These are phyloP conservation scores for Temnothorax rugatulus DNA, from an alignment of 2,888 invertebrate genomes.

Conservation along the genomic window DNA sequence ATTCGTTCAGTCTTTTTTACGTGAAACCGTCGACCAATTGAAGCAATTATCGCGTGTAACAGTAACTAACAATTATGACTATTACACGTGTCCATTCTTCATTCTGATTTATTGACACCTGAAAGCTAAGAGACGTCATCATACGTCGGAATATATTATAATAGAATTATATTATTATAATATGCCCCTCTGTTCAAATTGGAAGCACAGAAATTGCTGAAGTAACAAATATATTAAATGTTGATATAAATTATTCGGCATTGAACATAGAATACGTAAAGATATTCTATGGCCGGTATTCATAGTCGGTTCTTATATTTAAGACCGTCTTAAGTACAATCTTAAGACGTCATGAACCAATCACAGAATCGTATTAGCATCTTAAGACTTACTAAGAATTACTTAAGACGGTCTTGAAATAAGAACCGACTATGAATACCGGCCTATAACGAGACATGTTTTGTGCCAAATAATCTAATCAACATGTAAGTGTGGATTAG, in stretches of 20 bases:
- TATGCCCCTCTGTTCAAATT: slow-evolving; percentile 50
- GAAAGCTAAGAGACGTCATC: slow-evolving; percentile 61
- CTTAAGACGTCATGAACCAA: too few species aligned
- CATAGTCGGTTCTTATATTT: too few species aligned
- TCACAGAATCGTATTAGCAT: too few species aligned
- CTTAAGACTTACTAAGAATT: too few species aligned
- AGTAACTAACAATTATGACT: slow-evolving; percentile 62
- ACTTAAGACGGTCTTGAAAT: too few species aligned
- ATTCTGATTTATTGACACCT: slow-evolving; percentile 64
- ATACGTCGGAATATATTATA: slow-evolving; percentile 53
- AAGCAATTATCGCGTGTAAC: slow-evolving; percentile 65
- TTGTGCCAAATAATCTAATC: slow-evolving; percentile 19
- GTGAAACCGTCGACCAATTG: slow-evolving; percentile 63
- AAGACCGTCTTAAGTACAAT: too few species aligned
- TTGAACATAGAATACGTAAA: neutral
- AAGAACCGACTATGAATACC: too few species aligned
- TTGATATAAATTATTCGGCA: slow-evolving; percentile 63
- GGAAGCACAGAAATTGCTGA: slow-evolving; percentile 66
- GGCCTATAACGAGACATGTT: neutral
- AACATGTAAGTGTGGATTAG: neutral
- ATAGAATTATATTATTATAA: slow-evolving; percentile 43
- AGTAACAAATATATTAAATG: slow-evolving; percentile 40
- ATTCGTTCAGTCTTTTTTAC: slow-evolving; percentile 67
- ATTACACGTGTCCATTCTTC: slow-evolving; percentile 11
- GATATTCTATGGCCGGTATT: too few species aligned